Conservation (phyloP, 2,888 invertebrate genomes). For the Lumbricus terrestris region DNA sequence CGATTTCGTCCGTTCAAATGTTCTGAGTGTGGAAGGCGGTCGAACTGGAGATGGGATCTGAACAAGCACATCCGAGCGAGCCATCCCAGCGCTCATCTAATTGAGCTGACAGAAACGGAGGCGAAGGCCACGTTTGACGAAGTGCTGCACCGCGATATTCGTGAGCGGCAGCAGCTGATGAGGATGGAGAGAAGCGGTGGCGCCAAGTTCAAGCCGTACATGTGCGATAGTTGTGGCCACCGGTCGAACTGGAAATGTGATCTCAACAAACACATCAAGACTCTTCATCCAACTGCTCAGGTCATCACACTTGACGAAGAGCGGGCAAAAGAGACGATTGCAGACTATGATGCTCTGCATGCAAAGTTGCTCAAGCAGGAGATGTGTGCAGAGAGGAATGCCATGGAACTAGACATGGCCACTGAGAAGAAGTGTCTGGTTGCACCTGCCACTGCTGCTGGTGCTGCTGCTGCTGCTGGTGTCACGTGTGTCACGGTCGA, state of each 20-base stretch:
- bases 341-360: conserved; percentile 21
- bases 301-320: conserved; percentile 48
- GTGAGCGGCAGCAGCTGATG: not conserved
- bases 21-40: conserved; percentile 86
- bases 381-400: not conserved
- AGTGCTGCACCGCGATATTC: conserved; percentile 33
- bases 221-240: conserved; percentile 54
- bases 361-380: not conserved
- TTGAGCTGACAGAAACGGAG: conserved; percentile 50
- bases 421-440: not conserved
- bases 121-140: conserved; percentile 47
- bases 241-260: conserved; percentile 58
- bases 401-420: not conserved
- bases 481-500: conserved; percentile 27
- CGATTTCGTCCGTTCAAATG: conserved; percentile 77
- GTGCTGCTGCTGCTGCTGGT: no score
- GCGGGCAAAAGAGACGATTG: conserved; percentile 52
- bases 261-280: conserved; percentile 53
- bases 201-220: conserved; percentile 40
- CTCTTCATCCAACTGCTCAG: conserved; percentile 44
- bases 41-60: conserved; percentile 97
- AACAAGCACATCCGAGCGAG: conserved; percentile 78
- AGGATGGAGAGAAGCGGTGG: not conserved
- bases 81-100: conserved; percentile 44
- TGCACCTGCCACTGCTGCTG: no score